phyloP scores from a whole-genome alignment of 2,797 vertebrate genomes.

The Merluccius polli region DNA sequence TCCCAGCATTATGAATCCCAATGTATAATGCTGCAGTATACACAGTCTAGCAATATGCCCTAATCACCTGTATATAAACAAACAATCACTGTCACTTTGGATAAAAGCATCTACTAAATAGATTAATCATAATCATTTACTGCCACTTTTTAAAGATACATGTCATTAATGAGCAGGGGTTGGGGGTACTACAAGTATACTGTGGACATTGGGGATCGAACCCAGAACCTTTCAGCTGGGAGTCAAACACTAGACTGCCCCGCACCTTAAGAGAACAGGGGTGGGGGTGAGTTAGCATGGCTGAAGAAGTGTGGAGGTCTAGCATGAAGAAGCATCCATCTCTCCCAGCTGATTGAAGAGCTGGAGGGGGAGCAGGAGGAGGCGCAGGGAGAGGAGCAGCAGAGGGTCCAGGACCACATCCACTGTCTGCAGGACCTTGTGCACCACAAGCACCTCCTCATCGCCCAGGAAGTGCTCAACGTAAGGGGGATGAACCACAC shows the following conservation, averaged over 20 bases:
- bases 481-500: constrained; percentile 52
- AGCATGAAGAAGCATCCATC: background rate
- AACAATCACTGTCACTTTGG: too few species aligned
- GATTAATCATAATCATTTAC: background rate
- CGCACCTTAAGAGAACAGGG: background rate
- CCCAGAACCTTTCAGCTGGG: background rate
- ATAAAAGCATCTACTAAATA: too few species aligned
- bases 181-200: background rate
- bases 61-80: too few species aligned
- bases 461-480: constrained; percentile 81
- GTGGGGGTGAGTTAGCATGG: too few species aligned
- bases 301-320: background rate
- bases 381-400: constrained; percentile 55
- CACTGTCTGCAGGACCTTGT: constrained; percentile 74
- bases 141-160: background rate
- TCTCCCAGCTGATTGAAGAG: constrained; percentile 78
- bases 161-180: background rate
- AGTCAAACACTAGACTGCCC: background rate
- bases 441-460: constrained; percentile 70
- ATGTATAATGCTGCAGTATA: too few species aligned
- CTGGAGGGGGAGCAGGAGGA: constrained; percentile 68
- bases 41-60: too few species aligned
- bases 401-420: constrained; percentile 70
- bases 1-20: too few species aligned
- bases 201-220: background rate